Evolutionary conservation across 2,113 vertebrate species (phyloP), one percentile per base, ranked within the genome.

Genomic region (Boulengeromyrus knoepffleri): DNA sequence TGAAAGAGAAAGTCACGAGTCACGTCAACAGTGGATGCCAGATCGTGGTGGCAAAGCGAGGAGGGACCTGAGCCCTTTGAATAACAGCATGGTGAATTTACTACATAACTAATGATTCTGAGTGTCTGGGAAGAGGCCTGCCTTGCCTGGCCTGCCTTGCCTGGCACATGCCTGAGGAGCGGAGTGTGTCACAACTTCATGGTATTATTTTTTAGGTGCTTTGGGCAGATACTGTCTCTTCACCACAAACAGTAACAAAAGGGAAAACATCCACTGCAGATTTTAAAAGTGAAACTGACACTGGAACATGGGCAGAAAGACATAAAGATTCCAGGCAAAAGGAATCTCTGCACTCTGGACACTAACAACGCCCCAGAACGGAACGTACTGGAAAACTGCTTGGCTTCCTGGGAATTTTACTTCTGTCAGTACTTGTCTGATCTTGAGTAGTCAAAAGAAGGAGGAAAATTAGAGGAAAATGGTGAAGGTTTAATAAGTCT

Each of bases 1-100:
- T 99, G 92, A 99, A 99, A 92, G 97, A 98, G 95, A 98, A 97
- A 91, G 98, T 99, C 90, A 96, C 99, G 93, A 98, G 95, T 95
- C 98, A 99, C 92, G 97, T 99, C 91, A 98, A 96, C 96, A 98
- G 97, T 95, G 98, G 98, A 93, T 99, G 96, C 13, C 96, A 97
- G 94, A 89, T 89, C 27, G 46, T 46, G 17, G 27, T 89, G 89
- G 80, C 80, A 13, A 89, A 85, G 27, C 53, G 77, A 19, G 89
- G 89, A 39, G 89, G 39, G 42, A 80, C 80, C 46, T 52, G 50
- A 89, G 80, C 80, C 10, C 1, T 0, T 66, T 47, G 42, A 89
- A 24, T 85, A 39, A 89, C 47, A 10, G 50, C 77, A 58, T n/a
- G 46, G 45, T 42, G 58, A 56, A 66, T 62, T 9, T 85, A 15